phyloP scores from a whole-genome alignment of 1,140 invertebrate genomes.

The Arctopsyche grandis region DNA sequence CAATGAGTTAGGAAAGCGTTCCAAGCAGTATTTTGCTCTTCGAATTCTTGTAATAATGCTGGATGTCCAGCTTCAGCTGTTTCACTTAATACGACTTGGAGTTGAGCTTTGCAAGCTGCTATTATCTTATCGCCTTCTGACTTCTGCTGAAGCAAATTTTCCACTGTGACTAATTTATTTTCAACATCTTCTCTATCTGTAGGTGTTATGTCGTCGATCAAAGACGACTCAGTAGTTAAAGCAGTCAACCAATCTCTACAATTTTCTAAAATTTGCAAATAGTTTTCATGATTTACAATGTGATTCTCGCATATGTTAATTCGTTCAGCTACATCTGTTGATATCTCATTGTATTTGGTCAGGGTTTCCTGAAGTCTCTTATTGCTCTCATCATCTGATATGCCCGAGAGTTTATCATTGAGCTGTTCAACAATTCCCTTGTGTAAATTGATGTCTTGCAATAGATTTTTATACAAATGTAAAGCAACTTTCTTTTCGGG shows the following conservation, averaged over 20 bases:
- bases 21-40: constrained; percentile 81
- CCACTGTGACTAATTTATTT: constrained; percentile 76
- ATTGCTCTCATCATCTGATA: constrained; percentile 80
- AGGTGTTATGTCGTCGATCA: constrained; percentile 74
- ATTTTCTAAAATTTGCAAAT: constrained; percentile 80
- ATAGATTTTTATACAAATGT: constrained; percentile 77
- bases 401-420: constrained; percentile 76
- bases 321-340: constrained; percentile 74
- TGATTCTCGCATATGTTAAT: constrained; percentile 76
- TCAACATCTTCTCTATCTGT: constrained; percentile 81
- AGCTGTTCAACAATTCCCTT: constrained; percentile 81
- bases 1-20: constrained; percentile 80
- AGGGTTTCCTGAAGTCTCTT: constrained; percentile 76
- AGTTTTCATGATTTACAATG: constrained; percentile 84
- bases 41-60: constrained; percentile 77
- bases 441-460: constrained; percentile 85
- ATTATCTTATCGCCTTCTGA: constrained; percentile 79
- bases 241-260: constrained; percentile 78
- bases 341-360: constrained; percentile 75
- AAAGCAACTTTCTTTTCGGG: constrained; percentile 87
- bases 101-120: constrained; percentile 74
- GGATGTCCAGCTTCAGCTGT: constrained; percentile 84
- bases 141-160: constrained; percentile 79
- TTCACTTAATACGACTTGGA: constrained; percentile 79
- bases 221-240: constrained; percentile 73